Base-by-base conservation (phyloP, 2,113 vertebrate species). In the Mesoclemmys tuberculata region DNA sequence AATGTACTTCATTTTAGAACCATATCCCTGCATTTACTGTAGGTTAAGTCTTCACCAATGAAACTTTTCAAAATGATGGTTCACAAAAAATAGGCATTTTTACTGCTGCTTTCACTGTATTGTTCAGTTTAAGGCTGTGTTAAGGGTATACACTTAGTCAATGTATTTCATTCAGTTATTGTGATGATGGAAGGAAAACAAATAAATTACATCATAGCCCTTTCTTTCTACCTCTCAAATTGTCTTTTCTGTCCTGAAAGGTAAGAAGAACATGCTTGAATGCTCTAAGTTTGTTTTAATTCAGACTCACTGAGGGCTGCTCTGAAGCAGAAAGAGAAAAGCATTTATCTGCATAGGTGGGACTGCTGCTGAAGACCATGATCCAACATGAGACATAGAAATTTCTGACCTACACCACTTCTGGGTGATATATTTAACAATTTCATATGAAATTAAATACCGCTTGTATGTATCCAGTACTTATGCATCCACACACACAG, bases 401-500 rank as follows among this genome's bases (percentile, higher is more conserved):
- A 54, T 8, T 9, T 64, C 26, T 22, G 38, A 38, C 31, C 54
- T 68, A 12, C 52, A 71, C 18, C 35, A 38, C 21, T 9, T 3
- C 79, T 29, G 68, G 77, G 19, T n/a, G 58, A 64, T 10, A 29
- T 48, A 41, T 74, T 87, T 61, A 46, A 9, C 26, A 29, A 8
- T 41, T 74, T 26, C 29, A 49, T 79, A 11, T 49, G 51, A 4
- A 79, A 82, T 31, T 46, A 71, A 29, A 29, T 29, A 56, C 46
- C 49, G 18, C 13, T 5, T n/a, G 56, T 44, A 26, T 24, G 44
- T 71, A 38, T 54, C 46, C 18, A 0, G 41, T 7, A 21, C 38
- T 55, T 3, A 0, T 31, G 52, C 12, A 4, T 21, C 84, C 1
- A 0, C 3, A 10, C 24, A 38, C 8, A 71, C 6, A 11, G 27